phyloP scores from a whole-genome alignment of 2,888 invertebrate species.

The Anoncus sp. region DNA sequence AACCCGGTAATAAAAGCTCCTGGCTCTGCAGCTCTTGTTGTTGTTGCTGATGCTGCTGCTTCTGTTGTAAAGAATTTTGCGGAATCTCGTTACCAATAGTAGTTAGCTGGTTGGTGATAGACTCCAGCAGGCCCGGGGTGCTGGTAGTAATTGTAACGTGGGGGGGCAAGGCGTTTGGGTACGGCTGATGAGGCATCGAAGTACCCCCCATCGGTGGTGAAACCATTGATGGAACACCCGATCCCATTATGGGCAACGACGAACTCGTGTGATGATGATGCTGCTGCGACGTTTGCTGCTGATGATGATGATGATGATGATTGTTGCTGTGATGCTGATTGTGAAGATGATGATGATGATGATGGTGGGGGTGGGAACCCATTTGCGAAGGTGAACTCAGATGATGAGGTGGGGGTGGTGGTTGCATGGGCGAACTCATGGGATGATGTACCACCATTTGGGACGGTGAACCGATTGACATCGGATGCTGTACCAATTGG shows the following conservation, averaged over 20 bases:
- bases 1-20: conserved; percentile 75
- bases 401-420: conserved; percentile 74
- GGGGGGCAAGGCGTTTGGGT: conserved; percentile 95
- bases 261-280: conserved; percentile 80
- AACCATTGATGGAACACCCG: conserved; percentile 77
- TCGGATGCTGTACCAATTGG: conserved; percentile 86
- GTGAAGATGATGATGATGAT: conserved; percentile 35
- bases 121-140: conserved; percentile 81
- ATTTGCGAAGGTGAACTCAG: conserved; percentile 81
- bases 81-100: conserved; percentile 88
- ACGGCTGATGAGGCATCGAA: conserved; percentile 84
- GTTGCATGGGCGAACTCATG: conserved; percentile 81
- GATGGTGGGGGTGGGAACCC: conserved; percentile 77
- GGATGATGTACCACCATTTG: conserved; percentile 79
- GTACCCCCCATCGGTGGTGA: conserved; percentile 81
- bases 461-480: conserved; percentile 84
- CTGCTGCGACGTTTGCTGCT: conserved; percentile 75
- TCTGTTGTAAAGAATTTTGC: conserved; percentile 55
- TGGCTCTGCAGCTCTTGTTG: conserved; percentile 66
- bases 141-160: conserved; percentile 90
- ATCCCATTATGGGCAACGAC: conserved; percentile 84
- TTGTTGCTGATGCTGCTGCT: conserved; percentile 72
- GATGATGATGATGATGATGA: conserved; percentile 83
- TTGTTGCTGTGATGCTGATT: conserved; percentile 62
- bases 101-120: conserved; percentile 87